phyloP scores from a whole-genome alignment of 2,888 invertebrate genomes.

The Endomychus coccineus region DNA sequence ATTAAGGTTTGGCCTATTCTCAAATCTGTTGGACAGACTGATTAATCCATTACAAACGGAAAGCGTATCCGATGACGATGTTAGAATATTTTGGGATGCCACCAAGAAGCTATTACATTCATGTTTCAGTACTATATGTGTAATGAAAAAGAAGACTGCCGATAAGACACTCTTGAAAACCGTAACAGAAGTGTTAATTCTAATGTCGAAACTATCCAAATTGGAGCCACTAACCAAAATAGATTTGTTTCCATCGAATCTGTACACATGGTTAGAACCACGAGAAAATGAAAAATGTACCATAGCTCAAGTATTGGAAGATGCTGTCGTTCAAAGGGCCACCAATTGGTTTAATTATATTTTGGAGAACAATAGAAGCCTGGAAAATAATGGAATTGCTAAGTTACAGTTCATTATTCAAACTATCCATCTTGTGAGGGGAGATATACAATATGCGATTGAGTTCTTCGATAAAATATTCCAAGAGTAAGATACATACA shows the following conservation, averaged over 20 bases:
- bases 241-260: slow-evolving; percentile 61
- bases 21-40: slow-evolving; percentile 64
- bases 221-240: slow-evolving; percentile 55
- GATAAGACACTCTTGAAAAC: slow-evolving; percentile 66
- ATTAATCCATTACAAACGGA: slow-evolving; percentile 43
- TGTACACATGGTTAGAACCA: slow-evolving; percentile 67
- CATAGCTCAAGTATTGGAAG: slow-evolving; percentile 56
- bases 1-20: slow-evolving; percentile 73
- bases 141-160: slow-evolving; percentile 66
- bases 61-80: slow-evolving; percentile 49
- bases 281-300: slow-evolving; percentile 47
- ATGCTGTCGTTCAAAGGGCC: slow-evolving; percentile 67
- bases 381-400: slow-evolving; percentile 59
- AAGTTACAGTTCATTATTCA: slow-evolving; percentile 72
- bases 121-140: slow-evolving; percentile 66
- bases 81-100: slow-evolving; percentile 74
- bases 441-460: slow-evolving; percentile 71
- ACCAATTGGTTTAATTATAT: slow-evolving; percentile 74
- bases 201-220: slow-evolving; percentile 56
- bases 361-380: slow-evolving; percentile 57
- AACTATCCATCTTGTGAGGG: slow-evolving; percentile 71
- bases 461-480: slow-evolving; percentile 78
- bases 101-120: slow-evolving; percentile 69
- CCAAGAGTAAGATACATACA: slow-evolving; percentile 62
- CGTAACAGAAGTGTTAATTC: slow-evolving; percentile 64